These are phyloP conservation scores for Rafetus swinhoei DNA, from an alignment of 2,113 vertebrate species.

Conservation along the genomic window DNA sequence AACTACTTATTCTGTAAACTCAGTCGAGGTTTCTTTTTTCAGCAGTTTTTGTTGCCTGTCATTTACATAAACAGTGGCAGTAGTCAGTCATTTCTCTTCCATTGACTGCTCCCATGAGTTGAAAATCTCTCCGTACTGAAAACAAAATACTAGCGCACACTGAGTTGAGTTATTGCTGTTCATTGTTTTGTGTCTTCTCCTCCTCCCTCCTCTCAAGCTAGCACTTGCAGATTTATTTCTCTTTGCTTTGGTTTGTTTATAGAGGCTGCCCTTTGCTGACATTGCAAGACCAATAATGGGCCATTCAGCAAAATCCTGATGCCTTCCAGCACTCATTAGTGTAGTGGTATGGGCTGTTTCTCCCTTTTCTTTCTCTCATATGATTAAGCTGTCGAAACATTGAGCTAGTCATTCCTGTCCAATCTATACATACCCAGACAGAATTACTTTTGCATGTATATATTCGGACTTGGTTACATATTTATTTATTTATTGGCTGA, in stretches of 20 bases:
- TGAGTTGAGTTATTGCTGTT: background rate
- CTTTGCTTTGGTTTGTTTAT: background rate
- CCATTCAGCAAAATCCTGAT: background rate
- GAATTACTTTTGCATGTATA: background rate
- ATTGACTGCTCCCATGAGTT: background rate
- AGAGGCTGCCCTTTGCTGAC: background rate
- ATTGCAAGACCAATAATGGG: background rate
- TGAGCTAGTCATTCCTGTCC: background rate
- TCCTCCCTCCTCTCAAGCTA: background rate
- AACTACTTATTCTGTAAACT: accelerated
- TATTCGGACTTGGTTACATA: background rate
- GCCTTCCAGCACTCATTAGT: background rate
- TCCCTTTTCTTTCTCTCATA: background rate
- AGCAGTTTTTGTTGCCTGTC: background rate
- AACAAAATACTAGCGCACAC: background rate
- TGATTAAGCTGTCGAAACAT: background rate
- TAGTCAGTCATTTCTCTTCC: background rate
- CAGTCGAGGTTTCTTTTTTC: background rate
- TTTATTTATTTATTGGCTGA: background rate
- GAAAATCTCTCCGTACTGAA: background rate
- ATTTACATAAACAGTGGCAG: background rate
- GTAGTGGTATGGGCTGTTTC: background rate
- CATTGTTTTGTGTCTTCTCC: background rate
- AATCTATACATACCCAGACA: background rate
- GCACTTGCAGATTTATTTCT: background rate